These are phyloP conservation scores for Hydriomena furcata DNA, from an alignment of 2,888 invertebrate genomes.

Conservation along the genomic window DNA sequence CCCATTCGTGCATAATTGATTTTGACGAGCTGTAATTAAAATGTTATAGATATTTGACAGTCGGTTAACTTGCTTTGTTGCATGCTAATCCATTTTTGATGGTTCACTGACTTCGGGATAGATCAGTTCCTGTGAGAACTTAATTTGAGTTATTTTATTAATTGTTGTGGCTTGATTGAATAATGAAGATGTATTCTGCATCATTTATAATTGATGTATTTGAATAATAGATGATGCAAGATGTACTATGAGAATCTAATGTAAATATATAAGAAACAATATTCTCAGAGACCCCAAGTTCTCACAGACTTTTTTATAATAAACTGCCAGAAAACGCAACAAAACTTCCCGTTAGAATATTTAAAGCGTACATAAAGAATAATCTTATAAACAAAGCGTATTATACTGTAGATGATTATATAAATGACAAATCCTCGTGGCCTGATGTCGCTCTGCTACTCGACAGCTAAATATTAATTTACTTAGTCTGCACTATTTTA, in stretches of 20 bases:
- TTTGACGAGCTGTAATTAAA: conserved; percentile 71
- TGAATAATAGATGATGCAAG: conserved; percentile 1
- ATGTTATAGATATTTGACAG: conserved; percentile 53
- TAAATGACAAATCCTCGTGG: too few relatives aligned
- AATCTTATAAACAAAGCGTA: too few relatives aligned
- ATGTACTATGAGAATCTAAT: background rate
- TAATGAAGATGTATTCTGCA: conserved; percentile 22
- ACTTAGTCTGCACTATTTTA: too few relatives aligned
- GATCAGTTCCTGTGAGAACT: conserved; percentile 55
- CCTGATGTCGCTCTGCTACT: too few relatives aligned
- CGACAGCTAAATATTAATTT: too few relatives aligned
- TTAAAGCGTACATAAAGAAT: too few relatives aligned
- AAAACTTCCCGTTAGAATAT: too few relatives aligned
- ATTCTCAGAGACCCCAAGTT: too few relatives aligned
- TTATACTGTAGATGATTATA: too few relatives aligned
- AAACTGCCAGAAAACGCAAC: too few relatives aligned
- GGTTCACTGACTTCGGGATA: conserved; percentile 54
- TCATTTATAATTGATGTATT: conserved; percentile 8
- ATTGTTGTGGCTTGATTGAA: conserved; percentile 23
- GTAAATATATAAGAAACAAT: too few relatives aligned
- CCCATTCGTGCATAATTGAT: conserved; percentile 68
- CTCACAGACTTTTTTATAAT: too few relatives aligned
- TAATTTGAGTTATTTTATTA: conserved; percentile 33
- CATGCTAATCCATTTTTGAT: conserved; percentile 61
- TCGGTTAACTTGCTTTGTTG: conserved; percentile 56